Conservation (phyloP, 2,888 invertebrate genomes). For the Thecophora atra region DNA sequence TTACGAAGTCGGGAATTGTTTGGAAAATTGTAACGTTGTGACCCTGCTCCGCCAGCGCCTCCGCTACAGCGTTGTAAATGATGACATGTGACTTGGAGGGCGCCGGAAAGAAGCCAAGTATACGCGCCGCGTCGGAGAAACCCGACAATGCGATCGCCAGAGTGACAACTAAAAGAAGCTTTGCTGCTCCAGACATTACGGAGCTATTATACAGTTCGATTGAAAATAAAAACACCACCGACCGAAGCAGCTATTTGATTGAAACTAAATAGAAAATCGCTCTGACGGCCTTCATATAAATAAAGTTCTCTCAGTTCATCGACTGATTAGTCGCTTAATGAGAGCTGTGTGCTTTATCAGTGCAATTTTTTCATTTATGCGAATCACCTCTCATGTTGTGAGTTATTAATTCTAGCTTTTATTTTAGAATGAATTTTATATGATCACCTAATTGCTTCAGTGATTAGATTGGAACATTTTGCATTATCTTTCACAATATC, state of each 20-base stretch:
- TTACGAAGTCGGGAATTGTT: conserved; percentile 45
- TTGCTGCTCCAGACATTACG: neutral
- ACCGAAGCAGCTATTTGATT: neutral
- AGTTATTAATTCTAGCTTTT: too few relatives aligned
- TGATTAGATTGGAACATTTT: too few relatives aligned
- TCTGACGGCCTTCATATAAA: too few relatives aligned
- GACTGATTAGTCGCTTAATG: too few relatives aligned
- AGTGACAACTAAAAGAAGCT: neutral
- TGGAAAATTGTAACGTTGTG: conserved; percentile 59
- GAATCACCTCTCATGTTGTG: too few relatives aligned
- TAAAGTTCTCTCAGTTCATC: too few relatives aligned
- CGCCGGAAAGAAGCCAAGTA: conserved; percentile 56
- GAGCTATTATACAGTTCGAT: neutral
- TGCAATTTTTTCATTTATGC: too few relatives aligned
- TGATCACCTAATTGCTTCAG: too few relatives aligned
- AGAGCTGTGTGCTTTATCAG: too few relatives aligned
- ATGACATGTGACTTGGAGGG: conserved; percentile 58
- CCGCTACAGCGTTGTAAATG: conserved; percentile 55
- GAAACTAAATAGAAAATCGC: neutral
- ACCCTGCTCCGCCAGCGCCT: conserved; percentile 54
- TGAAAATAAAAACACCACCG: neutral
- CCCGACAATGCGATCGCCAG: neutral
- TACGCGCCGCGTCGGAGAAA: conserved; percentile 47
- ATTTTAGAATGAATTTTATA: too few relatives aligned
- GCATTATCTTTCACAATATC: too few relatives aligned